Evolutionary conservation across 2,113 vertebrate species (phyloP), one percentile per base, ranked within the genome.

Genomic region (Salvator merianae): DNA sequence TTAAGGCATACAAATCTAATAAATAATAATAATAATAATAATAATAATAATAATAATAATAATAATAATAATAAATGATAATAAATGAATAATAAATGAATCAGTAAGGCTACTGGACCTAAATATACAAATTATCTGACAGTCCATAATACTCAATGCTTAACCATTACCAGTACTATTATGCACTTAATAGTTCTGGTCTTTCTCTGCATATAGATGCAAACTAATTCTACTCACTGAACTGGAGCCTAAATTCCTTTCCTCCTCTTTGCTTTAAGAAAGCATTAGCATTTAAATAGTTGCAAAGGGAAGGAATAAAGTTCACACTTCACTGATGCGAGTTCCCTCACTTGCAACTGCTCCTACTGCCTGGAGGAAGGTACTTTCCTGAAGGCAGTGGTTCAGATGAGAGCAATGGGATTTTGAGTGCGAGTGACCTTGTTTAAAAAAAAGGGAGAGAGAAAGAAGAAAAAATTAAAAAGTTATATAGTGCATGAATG

Each of bases 311-410:
- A 86, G 72, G 24, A 69, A 77, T 36, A 84, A 84, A 90, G 88
- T 90, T 90, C 80, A 86, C 82, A 79, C 2, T 18, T 88, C 87
- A 89, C 88, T 81, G 82, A 91, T 79, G 81, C 83, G 75, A 87
- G 87, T 93, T 90, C 87, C 30, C 82, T 91, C 82, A 84, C 36
- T 71, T 63, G 84, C 84, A 91, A 90, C 92, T 93, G 91, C 89
- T 91, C 91, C 90, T 93, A 89, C 88, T 90, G 91, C 88, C 90
- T 89, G 90, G 87, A 91, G 87, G 86, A 88, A 91, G 89, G 92
- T 89, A 90, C 91, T 90, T 91, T 93, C 92, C 92, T 91, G 87
- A 88, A 86, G 0, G 9, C 81, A 88, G 12, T 83, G 90, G 88
- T 90, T 92, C 91, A 93, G 85, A 91, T 88, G 88, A 90, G 90